phyloP scores from a whole-genome alignment of 2,113 vertebrate species.

The Saccopteryx bilineata region DNA sequence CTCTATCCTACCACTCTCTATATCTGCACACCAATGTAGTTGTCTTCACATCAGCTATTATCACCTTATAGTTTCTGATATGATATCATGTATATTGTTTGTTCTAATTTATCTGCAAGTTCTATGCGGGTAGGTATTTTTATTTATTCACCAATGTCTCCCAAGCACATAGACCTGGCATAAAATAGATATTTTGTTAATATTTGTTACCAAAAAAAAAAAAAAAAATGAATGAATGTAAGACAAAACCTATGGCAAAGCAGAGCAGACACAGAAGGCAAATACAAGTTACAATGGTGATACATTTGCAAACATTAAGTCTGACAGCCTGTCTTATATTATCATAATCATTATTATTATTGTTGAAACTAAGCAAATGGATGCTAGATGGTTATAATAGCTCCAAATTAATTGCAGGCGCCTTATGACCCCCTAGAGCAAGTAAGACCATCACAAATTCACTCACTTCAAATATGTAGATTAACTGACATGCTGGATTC shows the following conservation, averaged over 20 bases:
- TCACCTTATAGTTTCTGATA: neutral
- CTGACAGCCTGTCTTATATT: neutral
- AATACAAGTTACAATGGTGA: neutral
- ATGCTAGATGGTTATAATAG: neutral
- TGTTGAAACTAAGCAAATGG: conserved; percentile 21
- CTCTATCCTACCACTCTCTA: neutral
- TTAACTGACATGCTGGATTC: neutral
- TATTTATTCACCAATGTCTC: neutral
- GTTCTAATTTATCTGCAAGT: neutral
- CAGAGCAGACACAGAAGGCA: neutral
- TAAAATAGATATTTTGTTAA: neutral
- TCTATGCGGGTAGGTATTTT: neutral
- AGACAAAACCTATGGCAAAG: neutral
- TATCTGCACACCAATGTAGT: neutral
- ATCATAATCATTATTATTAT: neutral
- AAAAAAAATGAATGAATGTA: neutral
- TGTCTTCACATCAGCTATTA: neutral
- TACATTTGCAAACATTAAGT: neutral
- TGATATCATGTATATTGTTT: neutral
- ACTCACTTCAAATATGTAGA: neutral
- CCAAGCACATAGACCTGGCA: neutral
- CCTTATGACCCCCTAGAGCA: neutral
- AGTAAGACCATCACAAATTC: neutral
- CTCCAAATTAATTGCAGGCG: neutral
- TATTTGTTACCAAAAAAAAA: neutral